Evolutionary conservation across 2,888 invertebrate species (phyloP).

Genomic region (Loripinus fragilis): DNA sequence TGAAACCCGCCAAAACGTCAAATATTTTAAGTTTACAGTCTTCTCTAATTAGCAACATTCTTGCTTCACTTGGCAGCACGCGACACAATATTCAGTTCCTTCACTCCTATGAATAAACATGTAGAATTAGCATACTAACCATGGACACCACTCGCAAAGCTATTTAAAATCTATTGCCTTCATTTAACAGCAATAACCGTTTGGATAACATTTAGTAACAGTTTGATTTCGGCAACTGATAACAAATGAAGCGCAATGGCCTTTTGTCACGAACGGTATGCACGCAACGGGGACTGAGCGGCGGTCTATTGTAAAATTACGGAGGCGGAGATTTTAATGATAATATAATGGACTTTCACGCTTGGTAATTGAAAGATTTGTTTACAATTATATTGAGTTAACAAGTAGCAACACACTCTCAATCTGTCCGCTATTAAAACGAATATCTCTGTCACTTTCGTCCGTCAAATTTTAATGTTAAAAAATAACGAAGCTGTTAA

Average conservation of each 20-base stretch:
- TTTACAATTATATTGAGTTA: conserved; percentile 37
- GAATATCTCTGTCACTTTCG: not conserved
- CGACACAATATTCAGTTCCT: conserved; percentile 15
- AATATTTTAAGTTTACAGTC: no score
- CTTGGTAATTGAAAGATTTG: conserved; percentile 53
- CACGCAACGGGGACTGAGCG: conserved; percentile 46
- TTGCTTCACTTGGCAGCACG: conserved; percentile 19
- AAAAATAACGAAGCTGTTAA: not conserved
- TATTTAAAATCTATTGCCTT: conserved; percentile 60
- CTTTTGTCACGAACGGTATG: conserved; percentile 49
- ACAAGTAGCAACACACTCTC: conserved; percentile 14
- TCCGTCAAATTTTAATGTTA: not conserved
- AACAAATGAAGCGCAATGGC: conserved; percentile 50
- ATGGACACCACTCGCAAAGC: conserved; percentile 44
- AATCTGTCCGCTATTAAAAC: conserved; percentile 5
- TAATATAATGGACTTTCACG: conserved; percentile 62
- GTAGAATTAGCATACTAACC: conserved; percentile 58
- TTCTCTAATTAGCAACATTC: not conserved
- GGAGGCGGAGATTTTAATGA: conserved; percentile 61
- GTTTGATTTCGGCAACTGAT: conserved; percentile 56
- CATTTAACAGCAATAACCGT: conserved; percentile 61
- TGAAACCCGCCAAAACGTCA: no score
- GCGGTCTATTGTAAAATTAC: conserved; percentile 42
- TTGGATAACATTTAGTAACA: conserved; percentile 60
- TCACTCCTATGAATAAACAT: conserved; percentile 43